Conservation (phyloP, 2,113 vertebrate genomes). For the Turdus rufiventris region DNA sequence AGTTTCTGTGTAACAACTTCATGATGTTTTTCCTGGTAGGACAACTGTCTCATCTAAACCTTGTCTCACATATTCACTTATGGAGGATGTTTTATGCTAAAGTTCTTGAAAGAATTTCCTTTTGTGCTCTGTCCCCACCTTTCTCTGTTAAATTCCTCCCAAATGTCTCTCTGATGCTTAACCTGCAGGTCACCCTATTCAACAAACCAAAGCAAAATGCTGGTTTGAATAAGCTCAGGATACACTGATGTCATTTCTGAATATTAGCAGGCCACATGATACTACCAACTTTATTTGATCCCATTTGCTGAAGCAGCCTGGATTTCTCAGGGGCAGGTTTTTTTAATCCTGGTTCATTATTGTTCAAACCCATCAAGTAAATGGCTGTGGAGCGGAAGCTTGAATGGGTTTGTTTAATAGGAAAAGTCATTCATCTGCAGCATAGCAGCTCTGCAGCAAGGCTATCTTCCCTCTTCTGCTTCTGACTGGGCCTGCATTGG, state of each 20-base stretch:
- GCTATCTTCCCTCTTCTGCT: neutral
- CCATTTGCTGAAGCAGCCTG: neutral
- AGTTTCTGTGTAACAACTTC: slow-evolving; percentile 41
- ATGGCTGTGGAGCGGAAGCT: slow-evolving; percentile 38
- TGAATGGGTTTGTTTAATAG: slow-evolving; percentile 67
- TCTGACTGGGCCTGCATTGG: neutral
- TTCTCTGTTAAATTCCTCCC: slow-evolving; percentile 5
- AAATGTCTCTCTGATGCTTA: slow-evolving; percentile 33
- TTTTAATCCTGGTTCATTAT: slow-evolving; percentile 58
- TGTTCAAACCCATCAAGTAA: slow-evolving; percentile 49
- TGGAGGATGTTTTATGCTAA: neutral
- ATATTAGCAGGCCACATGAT: neutral
- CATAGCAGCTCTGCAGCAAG: neutral
- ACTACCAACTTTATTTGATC: slow-evolving; percentile 34
- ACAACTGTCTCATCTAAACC: slow-evolving; percentile 23
- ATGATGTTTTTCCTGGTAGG: slow-evolving; percentile 44
- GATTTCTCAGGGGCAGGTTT: slow-evolving; percentile 42
- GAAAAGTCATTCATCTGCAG: slow-evolving; percentile 52
- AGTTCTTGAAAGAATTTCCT: slow-evolving; percentile 42
- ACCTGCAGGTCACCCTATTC: slow-evolving; percentile 5
- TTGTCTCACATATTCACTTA: neutral
- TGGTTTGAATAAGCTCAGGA: slow-evolving; percentile 29
- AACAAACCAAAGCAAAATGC: slow-evolving; percentile 14
- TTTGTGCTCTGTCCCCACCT: neutral
- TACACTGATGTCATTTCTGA: neutral